Evolutionary conservation across 2,888 invertebrate species (phyloP), one percentile per base, ranked within the genome.

Genomic region (Nephrotoma guestfalica): DNA sequence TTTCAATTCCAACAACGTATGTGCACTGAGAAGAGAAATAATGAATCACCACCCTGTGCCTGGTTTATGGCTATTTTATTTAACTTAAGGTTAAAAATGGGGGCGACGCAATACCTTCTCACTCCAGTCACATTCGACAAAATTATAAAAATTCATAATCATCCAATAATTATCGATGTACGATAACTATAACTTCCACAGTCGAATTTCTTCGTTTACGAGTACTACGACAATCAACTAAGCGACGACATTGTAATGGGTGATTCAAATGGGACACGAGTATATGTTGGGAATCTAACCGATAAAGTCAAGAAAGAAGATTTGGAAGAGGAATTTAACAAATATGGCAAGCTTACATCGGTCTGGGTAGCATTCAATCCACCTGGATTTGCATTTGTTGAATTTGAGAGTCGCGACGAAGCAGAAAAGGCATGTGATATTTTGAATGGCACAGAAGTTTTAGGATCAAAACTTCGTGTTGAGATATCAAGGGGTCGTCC

Each of bases 321-420:
- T 91, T 93, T 98, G 88, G 97, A 97, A 92, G 94, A 94, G 90
- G 96, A 97, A 92, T 97, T 97, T 91, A 96, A 96, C 90, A 97
- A 97, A 93, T 97, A 95, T 92, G 97, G 97, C 89, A 97, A 97
- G 93, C 93, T 97, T 89, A 97, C 96, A 92, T 96, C 96, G 89
- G 97, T 97, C 88, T 97, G 97, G 97, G 97, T 91, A 89, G 97
- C 97, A 89, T 96, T 97, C 92, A 97, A 97, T 92, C 97, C 97
- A 89, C 97, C 97, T 89, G 97, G 97, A 90, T 98, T 97, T 92
- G 97, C 97, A 88, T 97, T 97, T 93, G 96, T 97, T 91, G 97
- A 97, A 93, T 98, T 97, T 92, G 95, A 96, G 91, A 96, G 96
- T 92, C 94, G 95, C 91, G 95, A 95, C 90, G 97, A 97, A 92